phyloP scores from a whole-genome alignment of 23 tunicate genomes.

The Styela clava region DNA sequence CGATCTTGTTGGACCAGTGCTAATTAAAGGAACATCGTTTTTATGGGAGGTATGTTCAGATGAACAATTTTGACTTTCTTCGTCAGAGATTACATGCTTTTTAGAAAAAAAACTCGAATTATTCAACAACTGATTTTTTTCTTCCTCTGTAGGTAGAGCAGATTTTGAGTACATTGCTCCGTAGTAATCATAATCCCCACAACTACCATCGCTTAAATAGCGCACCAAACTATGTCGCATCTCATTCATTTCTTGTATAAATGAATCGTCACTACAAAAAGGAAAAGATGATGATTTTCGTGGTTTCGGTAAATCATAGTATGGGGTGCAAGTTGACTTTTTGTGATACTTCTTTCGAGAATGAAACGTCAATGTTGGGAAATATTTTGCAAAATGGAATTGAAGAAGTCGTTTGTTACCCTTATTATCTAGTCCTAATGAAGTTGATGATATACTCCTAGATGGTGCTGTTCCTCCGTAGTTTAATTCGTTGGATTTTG shows the following conservation, averaged over 20 bases:
- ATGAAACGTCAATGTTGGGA: neutral
- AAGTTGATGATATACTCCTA: neutral
- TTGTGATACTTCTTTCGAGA: neutral
- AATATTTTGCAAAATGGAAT: neutral
- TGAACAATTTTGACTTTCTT: too few species aligned
- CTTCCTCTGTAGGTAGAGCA: neutral
- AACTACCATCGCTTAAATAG: neutral
- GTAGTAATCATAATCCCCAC: neutral
- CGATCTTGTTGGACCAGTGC: neutral
- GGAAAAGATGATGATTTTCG: conserved; percentile 3
- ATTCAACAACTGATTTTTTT: neutral
- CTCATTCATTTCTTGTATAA: neutral
- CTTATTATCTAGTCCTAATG: neutral
- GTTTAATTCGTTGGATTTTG: neutral
- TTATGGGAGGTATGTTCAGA: too few species aligned
- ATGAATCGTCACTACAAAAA: neutral
- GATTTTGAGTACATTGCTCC: neutral
- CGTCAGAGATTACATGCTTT: too few species aligned
- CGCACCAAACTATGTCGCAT: neutral
- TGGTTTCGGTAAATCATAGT: neutral
- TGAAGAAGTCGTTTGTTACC: neutral
- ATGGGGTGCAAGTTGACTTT: neutral
- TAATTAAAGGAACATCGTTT: neutral
- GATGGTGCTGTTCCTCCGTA: neutral
- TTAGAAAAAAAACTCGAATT: too few species aligned